Conservation (phyloP, 2,113 vertebrate species). For the Microcebus tavaratra region DNA sequence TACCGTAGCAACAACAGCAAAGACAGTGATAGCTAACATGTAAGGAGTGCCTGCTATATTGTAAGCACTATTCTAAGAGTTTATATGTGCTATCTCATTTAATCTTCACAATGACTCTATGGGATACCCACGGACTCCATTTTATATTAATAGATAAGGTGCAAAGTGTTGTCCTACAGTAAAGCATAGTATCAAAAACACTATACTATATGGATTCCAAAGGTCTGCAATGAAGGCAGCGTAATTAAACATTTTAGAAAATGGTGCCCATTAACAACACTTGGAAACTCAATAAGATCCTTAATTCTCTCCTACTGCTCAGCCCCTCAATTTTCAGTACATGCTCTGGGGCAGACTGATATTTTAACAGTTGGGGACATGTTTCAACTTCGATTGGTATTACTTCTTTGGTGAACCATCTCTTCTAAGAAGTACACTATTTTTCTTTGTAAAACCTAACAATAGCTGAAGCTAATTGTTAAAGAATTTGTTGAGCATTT, state of each 20-base stretch:
- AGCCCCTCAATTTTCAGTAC: background rate
- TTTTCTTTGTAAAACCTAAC: background rate
- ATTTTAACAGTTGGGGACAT: background rate
- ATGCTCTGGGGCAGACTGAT: background rate
- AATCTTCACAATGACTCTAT: background rate
- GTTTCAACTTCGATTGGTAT: background rate
- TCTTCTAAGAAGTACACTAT: background rate
- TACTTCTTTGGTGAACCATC: background rate
- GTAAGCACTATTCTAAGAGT: background rate
- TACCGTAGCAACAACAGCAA: background rate
- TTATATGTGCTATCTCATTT: background rate
- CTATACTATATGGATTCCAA: background rate
- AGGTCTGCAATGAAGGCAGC: background rate
- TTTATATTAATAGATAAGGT: background rate
- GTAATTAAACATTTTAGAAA: background rate
- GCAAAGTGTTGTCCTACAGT: background rate
- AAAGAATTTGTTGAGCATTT: constrained; percentile 2
- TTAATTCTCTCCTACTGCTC: background rate
- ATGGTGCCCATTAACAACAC: background rate
- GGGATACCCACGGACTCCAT: background rate
- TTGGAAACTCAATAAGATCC: background rate
- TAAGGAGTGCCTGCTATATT: background rate
- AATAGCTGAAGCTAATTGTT: background rate
- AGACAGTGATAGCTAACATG: background rate
- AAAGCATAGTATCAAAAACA: background rate